Conservation (phyloP, 1,140 invertebrate species). For the honey bee (Apis mellifera) region Amel_HAv3.1 CM009931.2:9342501-9343000, state of each 20-base stretch:
- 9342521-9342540: constrained; percentile 18
- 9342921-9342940: not conserved
- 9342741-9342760: not conserved
- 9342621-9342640: constrained; percentile 49
- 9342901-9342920: constrained; percentile 28
- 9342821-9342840: constrained; percentile 10
- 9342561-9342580: constrained; percentile 13
- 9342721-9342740: constrained; percentile 33
- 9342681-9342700: constrained; percentile 53
- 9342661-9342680: constrained; percentile 26
- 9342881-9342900: not conserved
- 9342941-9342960: constrained; percentile 1
- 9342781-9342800: constrained; percentile 47
- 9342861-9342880: constrained; percentile 14
- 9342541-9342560: constrained; percentile 11
- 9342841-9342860: not conserved
- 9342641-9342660: constrained; percentile 41
- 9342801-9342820: not conserved
- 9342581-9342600: constrained; percentile 15
- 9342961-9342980: constrained; percentile 33
- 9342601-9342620: constrained; percentile 45
- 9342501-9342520: constrained; percentile 16
- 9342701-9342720: constrained; percentile 62
- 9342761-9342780: constrained; percentile 29
- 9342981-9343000: constrained; percentile 37